These are phyloP conservation scores for Gymnoscelis rufifasciata DNA, from an alignment of 2,888 invertebrate species.

Conservation along the genomic window DNA sequence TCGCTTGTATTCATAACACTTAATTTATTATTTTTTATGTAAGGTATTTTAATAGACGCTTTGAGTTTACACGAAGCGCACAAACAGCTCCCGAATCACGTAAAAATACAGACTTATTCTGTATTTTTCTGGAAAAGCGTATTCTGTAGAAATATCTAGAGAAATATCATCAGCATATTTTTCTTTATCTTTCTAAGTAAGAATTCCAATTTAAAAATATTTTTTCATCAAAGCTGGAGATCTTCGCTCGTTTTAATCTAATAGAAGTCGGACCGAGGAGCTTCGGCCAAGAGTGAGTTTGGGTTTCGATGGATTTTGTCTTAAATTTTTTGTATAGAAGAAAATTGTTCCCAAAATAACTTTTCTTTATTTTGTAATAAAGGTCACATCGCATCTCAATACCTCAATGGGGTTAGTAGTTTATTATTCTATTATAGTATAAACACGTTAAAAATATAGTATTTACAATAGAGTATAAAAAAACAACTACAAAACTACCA, in stretches of 20 bases:
- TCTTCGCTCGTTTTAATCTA: slow-evolving; percentile 25
- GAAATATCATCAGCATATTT: slow-evolving; percentile 28
- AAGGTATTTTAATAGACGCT: no score
- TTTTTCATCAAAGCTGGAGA: slow-evolving; percentile 19
- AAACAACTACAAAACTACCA: no score
- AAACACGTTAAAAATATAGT: no score
- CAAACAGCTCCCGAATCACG: neutral
- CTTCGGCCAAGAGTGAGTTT: neutral
- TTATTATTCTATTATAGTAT: no score
- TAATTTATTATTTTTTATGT: no score
- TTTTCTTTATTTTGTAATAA: neutral
- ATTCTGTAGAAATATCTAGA: slow-evolving; percentile 14
- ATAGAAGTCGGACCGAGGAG: slow-evolving; percentile 21
- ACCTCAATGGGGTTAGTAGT: no score
- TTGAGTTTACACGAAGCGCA: neutral
- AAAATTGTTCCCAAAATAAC: neutral
- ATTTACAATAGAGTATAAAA: no score
- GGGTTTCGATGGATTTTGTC: neutral
- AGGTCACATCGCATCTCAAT: neutral
- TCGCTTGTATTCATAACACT: no score
- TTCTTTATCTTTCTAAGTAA: slow-evolving; percentile 19
- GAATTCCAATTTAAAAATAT: slow-evolving; percentile 27
- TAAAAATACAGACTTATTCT: neutral
- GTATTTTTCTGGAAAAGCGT: neutral
- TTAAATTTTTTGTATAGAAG: neutral